Evolutionary conservation across 2,113 vertebrate species (phyloP).

Genomic region (Guaruba guarouba): DNA sequence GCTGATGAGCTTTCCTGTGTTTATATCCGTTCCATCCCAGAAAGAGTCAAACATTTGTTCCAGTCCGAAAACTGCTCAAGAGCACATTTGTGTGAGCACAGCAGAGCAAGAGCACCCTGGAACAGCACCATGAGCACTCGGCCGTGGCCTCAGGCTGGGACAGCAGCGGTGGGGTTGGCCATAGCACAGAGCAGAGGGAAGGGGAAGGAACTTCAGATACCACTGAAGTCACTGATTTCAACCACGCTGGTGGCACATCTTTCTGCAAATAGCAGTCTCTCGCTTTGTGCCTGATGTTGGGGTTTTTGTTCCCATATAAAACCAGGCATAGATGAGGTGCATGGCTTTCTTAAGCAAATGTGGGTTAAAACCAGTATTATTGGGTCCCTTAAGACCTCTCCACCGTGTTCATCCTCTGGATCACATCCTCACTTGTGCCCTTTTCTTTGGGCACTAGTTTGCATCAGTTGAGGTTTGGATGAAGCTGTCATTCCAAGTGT

Average conservation of each 20-base stretch:
- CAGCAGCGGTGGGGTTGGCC: neutral
- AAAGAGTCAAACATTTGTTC: conserved; percentile 16
- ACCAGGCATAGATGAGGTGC: neutral
- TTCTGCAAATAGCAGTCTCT: neutral
- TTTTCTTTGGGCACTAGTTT: fast-evolving
- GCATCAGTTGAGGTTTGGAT: fast-evolving
- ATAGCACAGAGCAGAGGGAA: neutral
- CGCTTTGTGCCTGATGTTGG: neutral
- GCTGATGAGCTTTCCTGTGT: neutral
- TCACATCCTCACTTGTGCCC: fast-evolving
- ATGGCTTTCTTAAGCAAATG: neutral
- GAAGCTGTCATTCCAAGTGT: neutral
- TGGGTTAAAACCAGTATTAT: neutral
- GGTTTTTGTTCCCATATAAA: neutral
- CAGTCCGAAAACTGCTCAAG: neutral
- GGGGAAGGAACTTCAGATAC: neutral
- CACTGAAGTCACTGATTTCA: neutral
- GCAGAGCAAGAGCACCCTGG: neutral
- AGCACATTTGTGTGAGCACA: neutral
- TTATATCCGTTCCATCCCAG: neutral
- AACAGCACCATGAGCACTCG: neutral
- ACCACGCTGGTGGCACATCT: fast-evolving
- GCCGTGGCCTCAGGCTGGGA: neutral
- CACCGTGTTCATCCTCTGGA: fast-evolving
- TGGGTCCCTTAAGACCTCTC: neutral